Percentiles rank a stretch among this genome's conserved stretches.
Evolutionary conservation across 1,140 invertebrate genomes (phyloP).

Genomic region (Aporrectodea caliginosa): DNA sequence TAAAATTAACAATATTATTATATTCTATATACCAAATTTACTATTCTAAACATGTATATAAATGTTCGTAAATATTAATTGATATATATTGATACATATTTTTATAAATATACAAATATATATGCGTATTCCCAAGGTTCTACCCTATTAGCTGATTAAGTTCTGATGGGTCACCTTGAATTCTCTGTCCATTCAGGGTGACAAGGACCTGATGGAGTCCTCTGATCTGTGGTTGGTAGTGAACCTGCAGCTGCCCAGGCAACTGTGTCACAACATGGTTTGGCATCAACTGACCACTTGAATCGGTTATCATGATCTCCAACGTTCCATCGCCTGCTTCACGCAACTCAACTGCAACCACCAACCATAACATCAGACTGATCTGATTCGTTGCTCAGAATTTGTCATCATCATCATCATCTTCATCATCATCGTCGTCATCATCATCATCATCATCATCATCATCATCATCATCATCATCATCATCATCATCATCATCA

Average conservation of each 20-base stretch:
- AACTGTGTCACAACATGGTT: constrained; percentile 95
- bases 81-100: too few species aligned
- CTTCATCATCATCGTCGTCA: constrained; percentile 25
- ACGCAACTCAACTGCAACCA: constrained; percentile 59
- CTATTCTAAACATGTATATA: too few species aligned
- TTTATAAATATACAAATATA: too few species aligned
- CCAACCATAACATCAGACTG: too few species aligned
- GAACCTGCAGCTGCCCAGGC: constrained; percentile 89
- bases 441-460: constrained; percentile 30
- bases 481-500: constrained; percentile 21
- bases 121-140: too few species aligned
- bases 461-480: constrained; percentile 33
- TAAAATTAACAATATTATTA: too few species aligned
- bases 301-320: constrained; percentile 95
- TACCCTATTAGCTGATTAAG: too few species aligned
- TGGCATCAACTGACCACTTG: constrained; percentile 93
- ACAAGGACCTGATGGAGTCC: constrained; percentile 85
- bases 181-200: not conserved
- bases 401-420: constrained; percentile 10
- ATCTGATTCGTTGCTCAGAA: not conserved
- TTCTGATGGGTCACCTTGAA: constrained; percentile 47
- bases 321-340: constrained; percentile 82
- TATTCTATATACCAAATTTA: too few species aligned
- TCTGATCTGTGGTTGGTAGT: constrained; percentile 87
- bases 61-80: too few species aligned